Evolutionary conservation across 1,140 invertebrate genomes (phyloP), one percentile per base, ranked within the genome.

Genomic region (Drosophila busckii): DNA sequence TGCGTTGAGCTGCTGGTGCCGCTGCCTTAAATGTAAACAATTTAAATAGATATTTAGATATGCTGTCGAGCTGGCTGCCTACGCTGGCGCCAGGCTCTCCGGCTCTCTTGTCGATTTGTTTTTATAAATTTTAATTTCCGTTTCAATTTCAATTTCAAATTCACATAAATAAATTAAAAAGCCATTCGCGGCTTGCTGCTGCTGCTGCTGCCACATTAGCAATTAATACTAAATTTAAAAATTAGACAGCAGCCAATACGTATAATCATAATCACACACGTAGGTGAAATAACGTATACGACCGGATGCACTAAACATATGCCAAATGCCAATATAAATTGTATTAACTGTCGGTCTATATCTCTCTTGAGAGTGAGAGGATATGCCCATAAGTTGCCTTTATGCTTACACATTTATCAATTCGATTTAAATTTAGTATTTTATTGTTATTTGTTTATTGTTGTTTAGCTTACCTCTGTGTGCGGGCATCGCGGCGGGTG

Each of bases 111-210:
- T 61, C 76, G 70, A 82, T 82, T 83, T 83, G 76, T 82, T 82
- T 82, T n/a, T n/a, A n/a, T 83, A 76, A 83, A 85, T 75, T 80
- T 83, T 85, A 85, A 85, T 85, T 85, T 85, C 83, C 83, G 83
- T 85, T 85, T 85, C 83, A 85, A 80, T 80, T 82, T 82, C 56
- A 60, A 58, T 42, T 60, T 60, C 56, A 60, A 58, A 35, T 60
- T 60, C 75, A 82, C 75, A 82, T 82, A 82, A 82, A 82, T 82
- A 83, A 82, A 82, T 82, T 82, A 82, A 75, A n/a, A 65, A 62
- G 34, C 48, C 42, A 40, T 48, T 58, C 25, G 17, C 16, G 4
- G 48, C 38, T 49, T 68, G 49, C 70, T 56, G n/a, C n/a, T n/a
- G n/a, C n/a, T n/a, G n/a, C n/a, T n/a, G n/a, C n/a, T 53, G 32